Evolutionary conservation across 2,888 invertebrate species (phyloP), one percentile per base, ranked within the genome.

Genomic region (Geotrupes spiniger): DNA sequence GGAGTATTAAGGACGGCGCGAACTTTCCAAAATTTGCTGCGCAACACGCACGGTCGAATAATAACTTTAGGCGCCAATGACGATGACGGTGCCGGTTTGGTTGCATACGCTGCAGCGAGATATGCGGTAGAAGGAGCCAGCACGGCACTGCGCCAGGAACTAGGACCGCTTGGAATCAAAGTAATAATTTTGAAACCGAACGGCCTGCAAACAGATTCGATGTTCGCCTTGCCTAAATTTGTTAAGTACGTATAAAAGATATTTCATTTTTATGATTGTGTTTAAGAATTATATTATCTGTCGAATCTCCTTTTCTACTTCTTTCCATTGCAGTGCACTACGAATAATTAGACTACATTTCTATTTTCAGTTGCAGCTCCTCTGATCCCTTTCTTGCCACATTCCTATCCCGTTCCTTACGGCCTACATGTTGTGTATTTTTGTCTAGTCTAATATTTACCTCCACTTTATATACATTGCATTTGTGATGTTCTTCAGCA

Each of bases 51-150:
- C 58, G 88, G 88, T 42, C 78, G 88, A 51, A 78, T 89, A 42
- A 80, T 88, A 56, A 87, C 85, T 58, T 76, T 89, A 46, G 84
- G 84, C 70, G 71, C 80, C 55, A 73, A 78, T 43, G 73, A 77
- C 28, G 48, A 50, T 16, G 51, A 50, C 31, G 57, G 56, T 44
- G 36, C 50, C 2, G 57, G 56, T 15, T 47, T 57, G 29, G 61
- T 63, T 4, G 60, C 61, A 4, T 63, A 62, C 36, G 68, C 69
- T 1, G 81, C 81, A 1, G 84, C 82, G 0, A 78, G 87, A 27
- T 85, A 85, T 71, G 89, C 89, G 4, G 88, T 89, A 10, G 87
- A 88, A 73, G 89, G 89, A 46, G 89, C 88, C 3, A 87, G 87
- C 51, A 81, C 83, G 25, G 87, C 88, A 4, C 70, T 90, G 52